A percentile compares a stretch with the other conserved stretches of the same genome.
Conservation (phyloP, 2,113 vertebrate species). For the Rhinogobius similis region DNA sequence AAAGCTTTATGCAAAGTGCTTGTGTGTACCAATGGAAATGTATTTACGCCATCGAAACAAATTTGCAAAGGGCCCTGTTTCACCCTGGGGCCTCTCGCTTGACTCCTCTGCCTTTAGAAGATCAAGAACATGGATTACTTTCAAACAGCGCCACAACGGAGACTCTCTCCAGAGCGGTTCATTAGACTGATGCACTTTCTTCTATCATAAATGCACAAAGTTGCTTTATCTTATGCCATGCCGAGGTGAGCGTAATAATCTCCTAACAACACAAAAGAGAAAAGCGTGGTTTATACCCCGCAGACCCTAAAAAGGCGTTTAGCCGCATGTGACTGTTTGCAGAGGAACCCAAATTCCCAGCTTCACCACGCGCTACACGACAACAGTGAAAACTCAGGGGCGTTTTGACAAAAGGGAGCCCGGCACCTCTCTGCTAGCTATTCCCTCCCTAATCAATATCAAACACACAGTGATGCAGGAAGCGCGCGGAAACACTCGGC, state of each 20-base stretch:
- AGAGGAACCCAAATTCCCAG: conserved; percentile 64
- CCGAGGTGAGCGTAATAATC: conserved; percentile 51
- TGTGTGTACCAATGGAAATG: neutral
- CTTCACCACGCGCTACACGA: conserved; percentile 43
- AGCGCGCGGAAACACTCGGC: conserved; percentile 55
- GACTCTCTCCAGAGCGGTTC: conserved; percentile 45
- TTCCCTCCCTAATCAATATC: conserved; percentile 81
- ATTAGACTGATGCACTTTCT: conserved; percentile 51
- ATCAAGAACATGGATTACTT: conserved; percentile 21
- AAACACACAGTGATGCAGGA: conserved; percentile 55
- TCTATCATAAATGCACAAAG: conserved; percentile 47
- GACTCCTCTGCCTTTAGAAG: conserved; percentile 8
- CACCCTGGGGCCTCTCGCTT: neutral
- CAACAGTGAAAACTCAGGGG: conserved; percentile 61
- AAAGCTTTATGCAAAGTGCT: neutral
- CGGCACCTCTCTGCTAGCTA: conserved; percentile 60
- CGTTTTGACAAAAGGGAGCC: conserved; percentile 68
- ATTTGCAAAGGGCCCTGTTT: conserved; percentile 1
- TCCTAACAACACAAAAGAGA: conserved; percentile 58
- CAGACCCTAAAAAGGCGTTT: conserved; percentile 75
- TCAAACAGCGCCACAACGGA: conserved; percentile 21
- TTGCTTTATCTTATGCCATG: conserved; percentile 38
- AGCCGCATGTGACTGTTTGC: conserved; percentile 71
- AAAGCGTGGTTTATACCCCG: conserved; percentile 66
- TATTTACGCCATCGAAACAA: conserved; percentile 1